Conservation (phyloP, 2,888 invertebrate species). For the Hirtodrosophila cameraria region DNA sequence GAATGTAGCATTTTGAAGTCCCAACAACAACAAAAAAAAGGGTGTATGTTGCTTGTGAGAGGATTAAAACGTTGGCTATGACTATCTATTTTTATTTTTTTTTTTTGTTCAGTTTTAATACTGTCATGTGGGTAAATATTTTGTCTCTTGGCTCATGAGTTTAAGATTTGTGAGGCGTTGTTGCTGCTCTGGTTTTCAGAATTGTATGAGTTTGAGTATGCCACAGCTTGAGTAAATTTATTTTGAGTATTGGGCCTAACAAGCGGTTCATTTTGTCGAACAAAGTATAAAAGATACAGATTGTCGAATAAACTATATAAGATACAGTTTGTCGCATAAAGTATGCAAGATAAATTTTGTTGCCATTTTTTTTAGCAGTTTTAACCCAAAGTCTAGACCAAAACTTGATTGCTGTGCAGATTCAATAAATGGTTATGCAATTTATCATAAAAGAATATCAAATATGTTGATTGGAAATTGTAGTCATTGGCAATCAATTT, state of each 20-base stretch:
- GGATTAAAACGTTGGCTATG: constrained; percentile 52
- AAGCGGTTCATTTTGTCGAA: too few relatives aligned
- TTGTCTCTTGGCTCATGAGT: constrained; percentile 21
- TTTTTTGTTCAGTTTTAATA: constrained; percentile 61
- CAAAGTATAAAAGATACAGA: constrained; percentile 30
- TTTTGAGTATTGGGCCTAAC: constrained; percentile 42
- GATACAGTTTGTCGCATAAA: too few relatives aligned
- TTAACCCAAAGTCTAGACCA: constrained; percentile 2
- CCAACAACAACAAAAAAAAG: constrained; percentile 9
- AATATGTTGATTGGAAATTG: background rate
- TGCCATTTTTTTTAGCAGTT: constrained; percentile 5
- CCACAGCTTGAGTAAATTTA: constrained; percentile 30
- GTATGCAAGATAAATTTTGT: too few relatives aligned
- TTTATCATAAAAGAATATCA: constrained; percentile 7
- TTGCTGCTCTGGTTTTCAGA: constrained; percentile 20
- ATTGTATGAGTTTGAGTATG: too few relatives aligned
- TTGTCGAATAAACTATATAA: constrained; percentile 10
- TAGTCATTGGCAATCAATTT: background rate
- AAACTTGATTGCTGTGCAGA: constrained; percentile 41
- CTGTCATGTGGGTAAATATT: constrained; percentile 57
- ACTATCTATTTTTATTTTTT: constrained; percentile 52
- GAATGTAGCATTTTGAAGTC: constrained; percentile 17
- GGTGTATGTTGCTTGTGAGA: constrained; percentile 48
- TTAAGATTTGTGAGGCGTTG: constrained; percentile 24
- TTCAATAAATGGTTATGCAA: constrained; percentile 14